Percentiles rank a stretch among this genome's conserved stretches.
These are phyloP conservation scores for Toxotes chatareus DNA, from an alignment of 2,113 vertebrate genomes.

Conservation along the genomic window DNA sequence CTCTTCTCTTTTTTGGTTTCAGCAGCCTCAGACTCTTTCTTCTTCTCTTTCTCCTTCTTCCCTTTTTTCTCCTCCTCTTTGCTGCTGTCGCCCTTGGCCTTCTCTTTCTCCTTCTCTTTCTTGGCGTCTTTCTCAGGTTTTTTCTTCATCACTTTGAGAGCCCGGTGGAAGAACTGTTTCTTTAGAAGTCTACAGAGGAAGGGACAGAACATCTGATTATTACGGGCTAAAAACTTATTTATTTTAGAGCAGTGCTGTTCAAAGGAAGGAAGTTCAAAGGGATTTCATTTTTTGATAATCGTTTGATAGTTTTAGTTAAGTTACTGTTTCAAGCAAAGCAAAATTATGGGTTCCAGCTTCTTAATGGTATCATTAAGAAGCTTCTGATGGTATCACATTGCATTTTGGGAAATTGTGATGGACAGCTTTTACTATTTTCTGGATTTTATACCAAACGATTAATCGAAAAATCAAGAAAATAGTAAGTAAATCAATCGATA, in stretches of 20 bases:
- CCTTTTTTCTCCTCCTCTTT: conserved; percentile 88
- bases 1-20: conserved; percentile 90
- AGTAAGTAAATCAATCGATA: neutral
- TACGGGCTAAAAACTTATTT: neutral
- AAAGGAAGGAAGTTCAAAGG: neutral
- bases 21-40: conserved; percentile 77
- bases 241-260: neutral
- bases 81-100: conserved; percentile 84
- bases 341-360: neutral
- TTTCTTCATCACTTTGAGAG: conserved; percentile 99
- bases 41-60: conserved; percentile 89
- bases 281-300: neutral
- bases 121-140: conserved; percentile 94
- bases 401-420: neutral
- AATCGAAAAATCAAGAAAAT: neutral
- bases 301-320: no score
- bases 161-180: conserved; percentile 98
- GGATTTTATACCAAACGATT: neutral
- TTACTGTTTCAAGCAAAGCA: neutral
- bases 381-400: neutral
- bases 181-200: conserved; percentile 89
- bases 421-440: neutral
- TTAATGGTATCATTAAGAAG: no score
- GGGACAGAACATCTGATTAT: neutral
- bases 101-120: conserved; percentile 92